Conservation (phyloP, 2,888 invertebrate genomes). For the Pristionchus exspectatus region DNA sequence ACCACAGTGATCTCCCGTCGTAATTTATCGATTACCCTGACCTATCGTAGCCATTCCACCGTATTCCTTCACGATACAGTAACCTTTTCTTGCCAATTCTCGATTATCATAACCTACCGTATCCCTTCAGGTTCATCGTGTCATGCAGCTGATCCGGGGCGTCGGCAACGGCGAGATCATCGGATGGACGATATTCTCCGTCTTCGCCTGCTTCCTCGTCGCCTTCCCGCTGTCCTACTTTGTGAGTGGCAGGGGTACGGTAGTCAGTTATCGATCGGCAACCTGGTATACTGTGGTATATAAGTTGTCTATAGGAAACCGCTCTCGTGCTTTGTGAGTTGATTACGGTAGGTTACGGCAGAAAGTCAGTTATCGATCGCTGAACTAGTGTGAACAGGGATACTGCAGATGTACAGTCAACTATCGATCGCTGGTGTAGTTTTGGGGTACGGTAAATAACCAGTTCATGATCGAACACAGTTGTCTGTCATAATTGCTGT, state of each 20-base stretch:
- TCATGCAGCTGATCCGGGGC: constrained; percentile 4
- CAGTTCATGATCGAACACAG: too few species aligned
- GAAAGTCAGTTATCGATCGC: not conserved
- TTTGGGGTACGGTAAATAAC: too few species aligned
- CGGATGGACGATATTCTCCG: not conserved
- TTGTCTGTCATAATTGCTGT: not conserved
- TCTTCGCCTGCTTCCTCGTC: not conserved
- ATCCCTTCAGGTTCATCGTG: not conserved
- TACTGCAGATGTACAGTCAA: too few species aligned
- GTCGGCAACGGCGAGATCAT: constrained; percentile 17
- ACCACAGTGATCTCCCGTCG: too few species aligned
- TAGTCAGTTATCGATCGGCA: not conserved
- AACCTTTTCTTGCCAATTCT: not conserved
- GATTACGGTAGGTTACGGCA: not conserved
- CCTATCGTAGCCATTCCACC: not conserved
- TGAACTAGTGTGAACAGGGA: too few species aligned
- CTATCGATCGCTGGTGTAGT: too few species aligned
- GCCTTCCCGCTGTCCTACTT: not conserved
- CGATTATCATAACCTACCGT: not conserved
- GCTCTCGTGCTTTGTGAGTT: too few species aligned
- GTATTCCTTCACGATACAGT: not conserved
- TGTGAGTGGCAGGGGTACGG: not conserved
- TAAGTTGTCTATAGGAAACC: too few species aligned
- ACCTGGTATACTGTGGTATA: not conserved
- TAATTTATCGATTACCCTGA: too few species aligned